phyloP scores from a whole-genome alignment of 2,113 vertebrate species.

The Bagarius yarrelli region DNA sequence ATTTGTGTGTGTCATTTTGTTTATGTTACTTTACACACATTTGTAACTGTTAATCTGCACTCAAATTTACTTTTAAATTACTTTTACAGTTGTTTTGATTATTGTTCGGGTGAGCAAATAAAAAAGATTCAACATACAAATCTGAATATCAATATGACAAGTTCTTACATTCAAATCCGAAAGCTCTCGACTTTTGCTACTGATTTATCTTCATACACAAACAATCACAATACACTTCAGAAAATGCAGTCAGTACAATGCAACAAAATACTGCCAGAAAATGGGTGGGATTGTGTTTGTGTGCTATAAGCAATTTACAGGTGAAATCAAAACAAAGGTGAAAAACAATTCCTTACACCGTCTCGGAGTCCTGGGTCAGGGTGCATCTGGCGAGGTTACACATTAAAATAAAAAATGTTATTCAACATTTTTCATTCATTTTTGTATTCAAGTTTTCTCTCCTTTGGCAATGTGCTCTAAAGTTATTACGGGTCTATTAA shows the following conservation, averaged over 20 bases:
- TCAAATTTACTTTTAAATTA: too few species aligned
- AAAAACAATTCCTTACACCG: constrained; percentile 77
- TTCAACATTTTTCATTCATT: constrained; percentile 66
- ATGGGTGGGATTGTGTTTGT: background rate
- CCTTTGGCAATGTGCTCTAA: background rate
- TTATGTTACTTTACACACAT: too few species aligned
- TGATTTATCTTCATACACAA: too few species aligned
- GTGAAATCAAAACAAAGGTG: constrained; percentile 56
- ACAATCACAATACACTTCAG: constrained; percentile 28
- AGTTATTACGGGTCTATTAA: background rate
- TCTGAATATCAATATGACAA: too few species aligned
- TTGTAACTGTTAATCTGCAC: too few species aligned
- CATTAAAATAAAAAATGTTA: constrained; percentile 74
- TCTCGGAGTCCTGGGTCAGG: constrained; percentile 74
- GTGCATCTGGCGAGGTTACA: constrained; percentile 78
- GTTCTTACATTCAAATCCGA: too few species aligned
- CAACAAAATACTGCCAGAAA: background rate
- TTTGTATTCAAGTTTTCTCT: constrained; percentile 57
- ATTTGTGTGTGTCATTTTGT: too few species aligned
- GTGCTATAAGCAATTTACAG: constrained; percentile 2
- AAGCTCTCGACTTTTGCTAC: too few species aligned
- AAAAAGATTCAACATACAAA: too few species aligned
- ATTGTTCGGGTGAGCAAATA: too few species aligned
- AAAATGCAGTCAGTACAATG: constrained; percentile 23
- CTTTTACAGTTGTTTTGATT: too few species aligned